These are phyloP conservation scores for Pedetes capensis DNA, from an alignment of 2,113 vertebrate species.

Conservation along the genomic window DNA sequence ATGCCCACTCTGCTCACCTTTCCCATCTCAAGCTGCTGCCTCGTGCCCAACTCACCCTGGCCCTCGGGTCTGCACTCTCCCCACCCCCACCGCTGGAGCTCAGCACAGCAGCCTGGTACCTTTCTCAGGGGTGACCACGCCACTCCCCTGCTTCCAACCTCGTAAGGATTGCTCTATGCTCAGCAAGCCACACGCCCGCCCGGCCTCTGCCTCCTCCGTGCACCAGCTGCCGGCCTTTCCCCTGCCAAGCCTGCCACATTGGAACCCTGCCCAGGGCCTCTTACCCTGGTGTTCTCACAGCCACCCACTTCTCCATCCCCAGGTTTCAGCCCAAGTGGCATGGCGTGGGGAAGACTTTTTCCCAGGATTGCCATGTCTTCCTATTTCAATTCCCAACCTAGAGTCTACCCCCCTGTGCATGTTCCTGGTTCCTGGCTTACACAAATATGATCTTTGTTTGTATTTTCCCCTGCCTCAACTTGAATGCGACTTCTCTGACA, in stretches of 20 bases:
- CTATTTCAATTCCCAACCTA: not conserved
- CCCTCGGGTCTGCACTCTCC: not conserved
- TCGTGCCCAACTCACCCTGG: not conserved
- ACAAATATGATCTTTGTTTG: too few relatives aligned
- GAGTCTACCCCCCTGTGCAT: not conserved
- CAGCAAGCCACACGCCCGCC: not conserved
- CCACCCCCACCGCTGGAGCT: not conserved
- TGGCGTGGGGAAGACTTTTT: not conserved
- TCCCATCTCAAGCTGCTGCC: not conserved
- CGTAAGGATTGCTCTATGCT: accelerated
- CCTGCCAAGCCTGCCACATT: not conserved
- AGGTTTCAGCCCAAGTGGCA: too few relatives aligned
- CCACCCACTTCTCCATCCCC: too few relatives aligned
- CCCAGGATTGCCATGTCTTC: not conserved
- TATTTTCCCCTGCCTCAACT: too few relatives aligned
- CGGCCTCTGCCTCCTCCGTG: too few relatives aligned
- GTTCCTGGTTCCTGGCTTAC: too few relatives aligned
- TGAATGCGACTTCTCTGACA: too few relatives aligned
- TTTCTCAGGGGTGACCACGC: not conserved
- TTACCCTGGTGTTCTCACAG: not conserved
- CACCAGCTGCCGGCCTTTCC: accelerated
- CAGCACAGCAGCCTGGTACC: not conserved
- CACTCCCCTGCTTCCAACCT: not conserved
- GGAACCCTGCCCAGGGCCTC: not conserved
- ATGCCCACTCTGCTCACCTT: too few relatives aligned